Evolutionary conservation across 2,888 invertebrate species (phyloP).

Genomic region (Nemotelus nigrinus): DNA sequence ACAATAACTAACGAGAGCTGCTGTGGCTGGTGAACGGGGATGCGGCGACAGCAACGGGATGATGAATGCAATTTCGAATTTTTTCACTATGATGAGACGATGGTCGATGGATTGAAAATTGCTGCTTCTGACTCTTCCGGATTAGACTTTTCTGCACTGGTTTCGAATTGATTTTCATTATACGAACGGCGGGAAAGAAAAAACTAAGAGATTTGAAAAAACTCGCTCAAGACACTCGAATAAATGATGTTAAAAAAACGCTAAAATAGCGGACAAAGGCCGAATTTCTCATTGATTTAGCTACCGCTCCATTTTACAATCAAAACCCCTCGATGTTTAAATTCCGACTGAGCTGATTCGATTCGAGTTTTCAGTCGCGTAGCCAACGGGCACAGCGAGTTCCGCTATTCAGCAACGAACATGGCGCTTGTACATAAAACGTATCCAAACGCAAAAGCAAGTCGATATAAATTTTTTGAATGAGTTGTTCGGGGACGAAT

Average conservation of each 20-base stretch:
- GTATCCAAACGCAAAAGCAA: no score
- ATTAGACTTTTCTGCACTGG: constrained; percentile 33
- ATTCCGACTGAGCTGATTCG: constrained; percentile 59
- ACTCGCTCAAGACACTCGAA: constrained; percentile 53
- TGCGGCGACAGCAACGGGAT: neutral
- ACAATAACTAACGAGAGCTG: no score
- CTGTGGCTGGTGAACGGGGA: neutral
- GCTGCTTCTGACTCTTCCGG: constrained; percentile 1
- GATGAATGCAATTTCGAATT: neutral
- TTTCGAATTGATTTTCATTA: constrained; percentile 25
- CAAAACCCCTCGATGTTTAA: constrained; percentile 61
- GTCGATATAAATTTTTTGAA: no score
- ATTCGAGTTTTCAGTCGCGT: neutral
- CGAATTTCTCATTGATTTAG: constrained; percentile 63
- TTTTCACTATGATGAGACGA: constrained; percentile 13
- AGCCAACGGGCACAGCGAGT: neutral
- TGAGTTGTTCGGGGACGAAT: no score
- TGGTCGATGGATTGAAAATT: neutral
- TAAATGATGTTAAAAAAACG: constrained; percentile 69
- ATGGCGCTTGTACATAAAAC: neutral
- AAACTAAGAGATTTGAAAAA: constrained; percentile 48
- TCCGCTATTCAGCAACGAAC: constrained; percentile 27
- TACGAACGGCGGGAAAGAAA: constrained; percentile 31
- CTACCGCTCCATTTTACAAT: constrained; percentile 65
- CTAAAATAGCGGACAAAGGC: constrained; percentile 69